Conservation (phyloP, 2,797 vertebrate genomes). For the Ceyx erithaca region DNA sequence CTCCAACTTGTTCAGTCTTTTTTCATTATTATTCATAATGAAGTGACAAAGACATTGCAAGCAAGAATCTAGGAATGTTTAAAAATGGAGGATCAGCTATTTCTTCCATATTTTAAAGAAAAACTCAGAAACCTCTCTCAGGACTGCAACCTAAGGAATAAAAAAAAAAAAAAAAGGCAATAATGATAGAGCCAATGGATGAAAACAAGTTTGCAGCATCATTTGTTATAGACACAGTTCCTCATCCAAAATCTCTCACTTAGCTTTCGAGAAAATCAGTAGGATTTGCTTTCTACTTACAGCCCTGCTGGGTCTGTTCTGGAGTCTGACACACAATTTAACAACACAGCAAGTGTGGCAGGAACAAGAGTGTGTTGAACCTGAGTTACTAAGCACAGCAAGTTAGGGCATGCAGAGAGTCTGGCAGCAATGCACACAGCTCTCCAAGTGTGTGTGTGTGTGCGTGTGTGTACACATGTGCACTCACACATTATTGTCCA, state of each 20-base stretch:
- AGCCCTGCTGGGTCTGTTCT: background rate
- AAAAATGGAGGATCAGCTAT: background rate
- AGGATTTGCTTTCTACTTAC: background rate
- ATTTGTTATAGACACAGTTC: background rate
- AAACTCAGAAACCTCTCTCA: background rate
- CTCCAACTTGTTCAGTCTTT: background rate
- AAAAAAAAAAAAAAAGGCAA: background rate
- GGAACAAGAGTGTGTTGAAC: background rate
- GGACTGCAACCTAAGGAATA: background rate
- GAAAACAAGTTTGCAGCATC: background rate
- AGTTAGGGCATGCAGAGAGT: background rate
- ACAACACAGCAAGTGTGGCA: background rate
- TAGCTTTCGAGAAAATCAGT: background rate
- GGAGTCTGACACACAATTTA: background rate
- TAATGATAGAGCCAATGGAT: background rate
- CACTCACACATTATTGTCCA: background rate
- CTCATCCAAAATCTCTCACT: background rate
- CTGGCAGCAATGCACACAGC: background rate
- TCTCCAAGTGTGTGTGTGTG: background rate
- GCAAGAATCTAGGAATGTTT: background rate
- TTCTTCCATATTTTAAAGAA: background rate
- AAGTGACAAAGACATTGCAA: background rate
- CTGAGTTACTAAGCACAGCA: background rate
- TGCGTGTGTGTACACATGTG: background rate
- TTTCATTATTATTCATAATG: background rate